phyloP scores from a whole-genome alignment of 2,888 invertebrate species.

The Vanessa cardui region DNA sequence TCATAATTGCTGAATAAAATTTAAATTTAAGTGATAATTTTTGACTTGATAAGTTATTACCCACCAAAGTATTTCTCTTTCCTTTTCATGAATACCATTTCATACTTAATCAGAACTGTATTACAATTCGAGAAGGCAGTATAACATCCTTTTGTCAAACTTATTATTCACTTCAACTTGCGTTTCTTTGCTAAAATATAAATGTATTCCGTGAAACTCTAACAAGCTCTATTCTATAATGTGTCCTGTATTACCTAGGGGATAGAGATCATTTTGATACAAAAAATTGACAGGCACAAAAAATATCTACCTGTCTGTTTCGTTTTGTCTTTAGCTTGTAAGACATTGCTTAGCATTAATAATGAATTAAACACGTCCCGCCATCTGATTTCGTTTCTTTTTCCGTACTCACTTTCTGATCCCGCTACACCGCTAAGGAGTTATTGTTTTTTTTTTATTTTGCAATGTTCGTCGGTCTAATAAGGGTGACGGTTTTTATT shows the following conservation, averaged over 20 bases:
- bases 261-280: slow-evolving; percentile 13
- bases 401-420: slow-evolving; percentile 13
- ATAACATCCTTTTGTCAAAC: slow-evolving; percentile 36
- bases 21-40: too few relatives aligned
- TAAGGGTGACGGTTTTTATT: too few relatives aligned
- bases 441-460: background rate
- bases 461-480: too few relatives aligned
- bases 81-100: slow-evolving; percentile 9
- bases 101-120: slow-evolving; percentile 29
- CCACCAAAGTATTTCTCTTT: background rate
- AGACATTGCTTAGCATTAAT: slow-evolving; percentile 34
- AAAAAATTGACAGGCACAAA: slow-evolving; percentile 20
- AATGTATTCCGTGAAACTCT: slow-evolving; percentile 30
- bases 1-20: too few relatives aligned
- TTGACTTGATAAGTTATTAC: too few relatives aligned
- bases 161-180: slow-evolving; percentile 39
- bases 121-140: slow-evolving; percentile 31
- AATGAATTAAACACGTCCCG: slow-evolving; percentile 33
- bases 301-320: slow-evolving; percentile 30
- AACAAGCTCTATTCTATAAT: slow-evolving; percentile 18
- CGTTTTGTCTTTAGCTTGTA: slow-evolving; percentile 34
- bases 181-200: slow-evolving; percentile 32
- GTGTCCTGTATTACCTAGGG: slow-evolving; percentile 1
- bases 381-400: slow-evolving; percentile 25
- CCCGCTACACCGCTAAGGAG: background rate